Conservation (phyloP, 2,797 vertebrate species). For the Esox masquinongy region DNA sequence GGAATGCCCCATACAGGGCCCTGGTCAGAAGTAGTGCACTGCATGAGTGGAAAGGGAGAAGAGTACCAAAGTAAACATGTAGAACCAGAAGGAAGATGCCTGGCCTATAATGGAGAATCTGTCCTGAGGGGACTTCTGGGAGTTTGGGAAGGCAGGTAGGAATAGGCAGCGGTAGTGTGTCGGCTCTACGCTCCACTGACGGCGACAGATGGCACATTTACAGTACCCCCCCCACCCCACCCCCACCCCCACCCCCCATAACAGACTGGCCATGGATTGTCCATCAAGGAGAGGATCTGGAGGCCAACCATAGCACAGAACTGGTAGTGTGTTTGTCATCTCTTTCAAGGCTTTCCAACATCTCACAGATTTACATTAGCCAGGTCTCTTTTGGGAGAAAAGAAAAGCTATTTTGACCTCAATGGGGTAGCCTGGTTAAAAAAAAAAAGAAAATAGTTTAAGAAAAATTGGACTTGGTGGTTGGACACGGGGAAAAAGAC, state of each 20-base stretch:
- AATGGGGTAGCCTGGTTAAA: background rate
- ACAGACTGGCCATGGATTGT: background rate
- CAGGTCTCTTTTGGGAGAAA: background rate
- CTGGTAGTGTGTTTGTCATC: background rate
- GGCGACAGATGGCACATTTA: background rate
- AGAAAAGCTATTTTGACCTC: background rate
- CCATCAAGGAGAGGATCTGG: background rate
- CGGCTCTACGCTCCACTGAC: background rate
- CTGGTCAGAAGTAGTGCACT: too few species aligned
- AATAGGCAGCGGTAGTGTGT: background rate
- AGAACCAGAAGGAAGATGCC: background rate
- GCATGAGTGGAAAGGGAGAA: background rate
- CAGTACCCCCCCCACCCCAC: too few species aligned
- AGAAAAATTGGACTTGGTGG: background rate
- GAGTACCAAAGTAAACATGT: background rate
- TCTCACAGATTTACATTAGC: background rate
- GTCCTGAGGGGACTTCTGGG: background rate
- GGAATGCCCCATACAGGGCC: too few species aligned
- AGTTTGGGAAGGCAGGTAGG: background rate
- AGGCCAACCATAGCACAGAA: background rate
- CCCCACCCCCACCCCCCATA: background rate
- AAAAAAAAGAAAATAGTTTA: background rate
- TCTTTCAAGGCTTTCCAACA: slow-evolving; percentile 3
- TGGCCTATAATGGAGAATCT: background rate
- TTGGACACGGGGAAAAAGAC: background rate